Base-by-base conservation (phyloP, 2,888 invertebrate genomes). In the Pimpla rufipes region DNA sequence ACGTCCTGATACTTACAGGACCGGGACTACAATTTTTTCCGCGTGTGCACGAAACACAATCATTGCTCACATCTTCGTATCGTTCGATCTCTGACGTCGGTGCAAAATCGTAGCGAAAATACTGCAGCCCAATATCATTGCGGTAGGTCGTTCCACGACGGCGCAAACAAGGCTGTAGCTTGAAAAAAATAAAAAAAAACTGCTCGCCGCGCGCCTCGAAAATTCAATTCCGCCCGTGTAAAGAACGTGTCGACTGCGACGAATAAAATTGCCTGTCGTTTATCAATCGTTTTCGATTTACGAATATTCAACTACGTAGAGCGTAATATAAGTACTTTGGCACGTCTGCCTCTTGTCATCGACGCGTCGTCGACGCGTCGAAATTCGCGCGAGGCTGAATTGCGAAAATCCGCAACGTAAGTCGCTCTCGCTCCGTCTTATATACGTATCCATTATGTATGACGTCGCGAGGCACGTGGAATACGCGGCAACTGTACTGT, bases 391-490 rank as follows among this genome's bases (percentile, higher is more conserved):
- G 29, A 66, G 11, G 55, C 55, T 71, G 55, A 57, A 79, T 73
- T 45, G 35, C 16, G 16, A 71, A 76, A 81, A 76, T 64, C 52
- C 18, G 16, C 52, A 47, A 78, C 57, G n/a, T 74, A 82, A 78
- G 73, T 82, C 29, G 16, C 67, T 68, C 68, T 11, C 29, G 13
- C 8, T 16, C 52, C 2, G 29, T 5, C 45, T 40, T 21, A 57
- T 35, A 66, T 66, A 66, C 66, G 50, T 52, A 52, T 79, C 73
- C 52, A 50, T 45, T 18, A 57, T 79, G 64, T 66, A 83, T 79
- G 64, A 50, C n/a, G 59, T 29, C 10, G 64, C 45, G 40, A 23
- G 35, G 18, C 29, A 55, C 45, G 67, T 66, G 55, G 37, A 76
- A 67, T 55, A 57, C 67, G 68, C 42, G 66, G 62, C 23, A 11